Percentiles rank a stretch among this genome's conserved stretches.
Conservation (phyloP, 2,888 invertebrate genomes). For the Tanytarsus gracilentus region DNA sequence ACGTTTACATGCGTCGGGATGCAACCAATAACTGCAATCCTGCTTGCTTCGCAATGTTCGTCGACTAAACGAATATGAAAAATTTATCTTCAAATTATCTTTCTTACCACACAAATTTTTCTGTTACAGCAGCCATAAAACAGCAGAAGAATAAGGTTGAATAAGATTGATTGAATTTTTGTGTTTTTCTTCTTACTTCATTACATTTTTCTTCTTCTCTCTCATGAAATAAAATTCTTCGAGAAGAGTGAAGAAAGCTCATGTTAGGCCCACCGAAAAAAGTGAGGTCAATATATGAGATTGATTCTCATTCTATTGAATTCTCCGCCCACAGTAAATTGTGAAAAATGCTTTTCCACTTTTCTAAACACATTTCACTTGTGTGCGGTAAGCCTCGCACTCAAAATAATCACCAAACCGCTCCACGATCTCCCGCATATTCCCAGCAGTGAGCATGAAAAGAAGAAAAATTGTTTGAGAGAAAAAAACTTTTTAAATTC, state of each 20-base stretch:
- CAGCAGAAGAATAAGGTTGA: not conserved
- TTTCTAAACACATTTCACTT: not conserved
- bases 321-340: too few species aligned
- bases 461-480: not conserved
- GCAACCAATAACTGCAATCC: not conserved
- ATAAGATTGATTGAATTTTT: constrained; percentile 28
- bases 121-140: not conserved
- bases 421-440: not conserved
- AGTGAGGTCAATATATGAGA: too few species aligned
- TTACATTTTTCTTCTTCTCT: not conserved
- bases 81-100: too few species aligned
- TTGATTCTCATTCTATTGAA: too few species aligned
- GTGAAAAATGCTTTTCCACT: too few species aligned
- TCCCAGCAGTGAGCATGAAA: not conserved
- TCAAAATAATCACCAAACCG: not conserved
- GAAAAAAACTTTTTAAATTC: constrained; percentile 15
- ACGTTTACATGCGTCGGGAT: not conserved
- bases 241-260: too few species aligned
- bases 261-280: too few species aligned
- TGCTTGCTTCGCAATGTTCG: not conserved
- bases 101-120: too few species aligned
- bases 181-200: not conserved
- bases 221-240: not conserved
- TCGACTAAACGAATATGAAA: too few species aligned
- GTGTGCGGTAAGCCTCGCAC: too few species aligned